These are phyloP conservation scores for Xiphias gladius DNA, from an alignment of 2,113 vertebrate genomes.

Conservation along the genomic window DNA sequence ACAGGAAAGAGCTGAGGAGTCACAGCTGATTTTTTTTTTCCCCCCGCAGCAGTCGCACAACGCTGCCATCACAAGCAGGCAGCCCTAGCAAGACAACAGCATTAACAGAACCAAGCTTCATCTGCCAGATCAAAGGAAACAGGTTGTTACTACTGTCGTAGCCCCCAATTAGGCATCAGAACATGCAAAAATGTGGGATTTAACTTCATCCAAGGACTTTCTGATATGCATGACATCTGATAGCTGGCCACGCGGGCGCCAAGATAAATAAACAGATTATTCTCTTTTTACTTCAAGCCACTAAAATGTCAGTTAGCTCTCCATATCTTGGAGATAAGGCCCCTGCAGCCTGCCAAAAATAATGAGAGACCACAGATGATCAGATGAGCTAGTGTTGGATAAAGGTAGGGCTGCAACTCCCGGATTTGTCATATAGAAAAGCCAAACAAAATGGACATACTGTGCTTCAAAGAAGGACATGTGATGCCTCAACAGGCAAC, in stretches of 20 bases:
- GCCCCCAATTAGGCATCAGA: slow-evolving; percentile 40
- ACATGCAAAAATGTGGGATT: slow-evolving; percentile 37
- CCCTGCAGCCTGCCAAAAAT: slow-evolving; percentile 24
- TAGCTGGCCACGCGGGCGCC: not conserved
- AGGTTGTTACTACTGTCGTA: slow-evolving; percentile 22
- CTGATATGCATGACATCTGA: slow-evolving; percentile 6
- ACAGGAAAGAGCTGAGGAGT: slow-evolving; percentile 53
- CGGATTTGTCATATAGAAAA: slow-evolving; percentile 33
- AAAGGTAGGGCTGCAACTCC: slow-evolving; percentile 28
- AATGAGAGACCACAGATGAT: slow-evolving; percentile 31
- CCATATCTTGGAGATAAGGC: slow-evolving; percentile 24
- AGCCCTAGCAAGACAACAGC: slow-evolving; percentile 25
- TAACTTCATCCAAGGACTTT: slow-evolving; percentile 31
- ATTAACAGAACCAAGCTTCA: slow-evolving; percentile 16
- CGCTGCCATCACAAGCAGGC: slow-evolving; percentile 32
- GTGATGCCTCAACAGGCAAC: slow-evolving; percentile 1
- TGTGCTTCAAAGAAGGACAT: slow-evolving; percentile 10
- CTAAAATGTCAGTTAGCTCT: slow-evolving; percentile 24
- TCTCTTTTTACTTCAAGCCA: slow-evolving; percentile 45
- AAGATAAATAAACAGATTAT: slow-evolving; percentile 46
- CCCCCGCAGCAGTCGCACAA: slow-evolving; percentile 31
- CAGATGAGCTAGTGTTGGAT: slow-evolving; percentile 13
- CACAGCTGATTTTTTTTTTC: slow-evolving; percentile 42
- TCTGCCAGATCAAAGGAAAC: slow-evolving; percentile 45
- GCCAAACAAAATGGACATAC: slow-evolving; percentile 8